Evolutionary conservation across 1,140 invertebrate genomes (phyloP), one percentile per base, ranked within the genome.

Genomic region (Asbolus verrucosus): DNA sequence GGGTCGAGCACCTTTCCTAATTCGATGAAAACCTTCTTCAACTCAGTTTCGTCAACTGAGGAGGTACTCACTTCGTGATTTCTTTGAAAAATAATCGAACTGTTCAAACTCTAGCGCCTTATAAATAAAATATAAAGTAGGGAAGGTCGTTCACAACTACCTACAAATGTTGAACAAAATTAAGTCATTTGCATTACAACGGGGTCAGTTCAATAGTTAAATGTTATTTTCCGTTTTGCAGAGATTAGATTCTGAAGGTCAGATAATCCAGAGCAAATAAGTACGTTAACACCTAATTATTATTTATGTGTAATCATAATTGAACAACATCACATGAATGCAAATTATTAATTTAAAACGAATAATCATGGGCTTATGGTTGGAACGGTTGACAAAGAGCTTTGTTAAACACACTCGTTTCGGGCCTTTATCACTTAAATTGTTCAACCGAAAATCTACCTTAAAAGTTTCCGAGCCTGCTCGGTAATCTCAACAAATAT

Each of bases 381-480:
- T 36, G 33, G 11, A 36, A 11, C n/a, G 33, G 33, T 36, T n/a
- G 33, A 36, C 5, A 36, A n/a, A 36, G 11, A 36, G 33, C 33
- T 36, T 36, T 36, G 33, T 36, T 36, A 6, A 36, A 36, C 33
- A 5, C 33, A 36, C 33, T 36, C 33, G 11, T 3, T 6, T 6
- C 33, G 11, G 33, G 11, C 33, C 33, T 6, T 36, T n/a, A 36
- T 36, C 33, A n/a, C 11, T 36, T 36, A 36, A 36, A 36, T 36
- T 36, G 43, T 50, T 24, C 24, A 50, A 50, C 43, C 13, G 39
- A 16, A 43, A 43, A 43, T 43, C 39, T 43, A 50, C 43, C 43
- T 50, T 50, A 24, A 50, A 50, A 50, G 18, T 21, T 43, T 43
- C 14, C 39, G 16, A 43, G 39, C 39, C 6, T 11, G 4, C 13